Evolutionary conservation across 2,888 invertebrate species (phyloP).

Genomic region (Chrysolina haemoptera): DNA sequence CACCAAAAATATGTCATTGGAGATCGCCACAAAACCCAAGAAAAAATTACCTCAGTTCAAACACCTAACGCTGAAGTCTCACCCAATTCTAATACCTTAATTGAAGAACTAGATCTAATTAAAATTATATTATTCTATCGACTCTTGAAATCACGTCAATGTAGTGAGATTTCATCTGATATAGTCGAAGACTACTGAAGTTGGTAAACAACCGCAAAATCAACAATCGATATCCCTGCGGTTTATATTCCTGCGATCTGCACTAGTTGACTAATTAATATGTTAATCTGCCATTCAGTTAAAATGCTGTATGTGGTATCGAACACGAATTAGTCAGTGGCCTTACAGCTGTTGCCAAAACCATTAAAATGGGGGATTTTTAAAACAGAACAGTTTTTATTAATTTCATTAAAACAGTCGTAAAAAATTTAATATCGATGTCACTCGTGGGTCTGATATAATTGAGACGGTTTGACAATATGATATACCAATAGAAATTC

Average conservation of each 20-base stretch:
- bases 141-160: no score
- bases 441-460: not conserved
- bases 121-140: no score
- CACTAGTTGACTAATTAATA: slow-evolving; percentile 28
- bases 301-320: slow-evolving; percentile 50
- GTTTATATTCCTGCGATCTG: slow-evolving; percentile 20
- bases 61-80: no score
- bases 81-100: no score
- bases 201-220: slow-evolving; percentile 16
- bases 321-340: slow-evolving; percentile 58
- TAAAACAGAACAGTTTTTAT: slow-evolving; percentile 53
- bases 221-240: slow-evolving; percentile 28
- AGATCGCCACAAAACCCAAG: no score
- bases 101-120: no score
- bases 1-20: no score
- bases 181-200: slow-evolving; percentile 6
- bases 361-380: slow-evolving; percentile 59
- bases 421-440: slow-evolving; percentile 10
- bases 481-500: no score
- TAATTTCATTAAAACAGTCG: slow-evolving; percentile 21
- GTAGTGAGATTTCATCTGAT: not conserved
- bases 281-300: slow-evolving; percentile 30
- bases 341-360: slow-evolving; percentile 54
- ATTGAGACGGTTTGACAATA: no score
- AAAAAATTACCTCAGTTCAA: no score